Evolutionary conservation across 2,797 vertebrate genomes (phyloP), one percentile per base, ranked within the genome.

Genomic region (Sebastes jordani): DNA sequence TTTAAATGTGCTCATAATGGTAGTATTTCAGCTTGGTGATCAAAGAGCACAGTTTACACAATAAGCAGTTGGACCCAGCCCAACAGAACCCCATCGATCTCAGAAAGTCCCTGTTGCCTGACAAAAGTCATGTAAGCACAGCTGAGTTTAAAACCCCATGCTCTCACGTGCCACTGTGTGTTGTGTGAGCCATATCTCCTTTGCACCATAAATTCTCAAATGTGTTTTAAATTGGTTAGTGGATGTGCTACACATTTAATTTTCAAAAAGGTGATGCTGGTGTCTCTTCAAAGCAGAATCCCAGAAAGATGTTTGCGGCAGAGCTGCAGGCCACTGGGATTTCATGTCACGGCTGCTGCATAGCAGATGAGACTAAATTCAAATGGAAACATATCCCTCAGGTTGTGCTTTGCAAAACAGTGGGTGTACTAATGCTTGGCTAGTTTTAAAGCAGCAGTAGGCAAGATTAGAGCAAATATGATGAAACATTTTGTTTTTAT

Each of bases 301-400:
- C 20, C 56, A 36, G 30, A 67, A 36, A 59, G 32, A 11, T 34
- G 66, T 66, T 68, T 64, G 56, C 25, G 11, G 70, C 71, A 20
- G 64, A 38, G 70, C 81, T 59, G 71, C 27, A 52, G 81, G 68
- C 78, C 54, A 18, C 67, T 25, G 81, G 64, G 83, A 80, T 66
- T 71, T 68, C 46, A 67, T 32, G 76, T 46, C 74, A 81, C 5
- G 29, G 81, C 76, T 64, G 78, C 75, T 72, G 83, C 71, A 74
- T 36, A 79, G 42, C 54, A 84, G 42, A 88, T 74, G 89, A 86
- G 80, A 78, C 71, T 23, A 65, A 74, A 85, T 83, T 66, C 61
- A 83, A 80, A 78, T 66, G 61, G 67, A 79, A 65, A 81, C 25
- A 22, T 5, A 32, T 68, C 72, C 87, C 55, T 55, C 71, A 82